Percentiles rank a stretch among this genome's conserved stretches.
phyloP scores from a whole-genome alignment of 1,140 invertebrate species.

The Sarcophaga peregrina region DNA sequence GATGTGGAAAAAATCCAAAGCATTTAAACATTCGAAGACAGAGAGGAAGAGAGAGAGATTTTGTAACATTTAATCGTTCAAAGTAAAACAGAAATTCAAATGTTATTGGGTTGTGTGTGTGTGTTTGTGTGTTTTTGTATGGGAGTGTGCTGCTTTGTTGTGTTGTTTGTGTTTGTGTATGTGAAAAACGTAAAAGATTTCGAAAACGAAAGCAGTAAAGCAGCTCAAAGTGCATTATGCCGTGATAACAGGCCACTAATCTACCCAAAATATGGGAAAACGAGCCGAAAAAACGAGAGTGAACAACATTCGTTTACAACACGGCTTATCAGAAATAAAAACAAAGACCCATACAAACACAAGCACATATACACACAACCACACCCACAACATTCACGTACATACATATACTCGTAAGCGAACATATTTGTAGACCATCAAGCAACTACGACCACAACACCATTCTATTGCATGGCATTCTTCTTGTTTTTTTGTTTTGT shows the following conservation, averaged over 20 bases:
- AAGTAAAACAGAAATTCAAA: neutral
- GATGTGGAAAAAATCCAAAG: neutral
- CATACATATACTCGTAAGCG: too few relatives aligned
- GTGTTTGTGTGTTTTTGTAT: neutral
- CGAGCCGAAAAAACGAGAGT: neutral
- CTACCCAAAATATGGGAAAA: constrained; percentile 38
- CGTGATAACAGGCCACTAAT: constrained; percentile 47
- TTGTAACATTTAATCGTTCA: constrained; percentile 17
- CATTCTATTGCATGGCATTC: too few relatives aligned
- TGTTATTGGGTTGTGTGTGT: neutral
- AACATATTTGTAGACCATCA: too few relatives aligned
- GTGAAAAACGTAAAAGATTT: neutral
- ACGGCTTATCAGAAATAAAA: constrained; percentile 23
- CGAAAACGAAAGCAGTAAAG: neutral
- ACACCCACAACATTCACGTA: neutral
- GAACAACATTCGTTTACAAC: neutral
- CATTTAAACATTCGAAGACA: neutral
- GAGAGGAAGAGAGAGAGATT: neutral
- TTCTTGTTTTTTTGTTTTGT: too few relatives aligned
- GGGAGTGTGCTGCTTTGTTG: neutral
- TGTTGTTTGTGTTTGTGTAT: neutral
- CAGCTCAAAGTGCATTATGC: constrained; percentile 44
- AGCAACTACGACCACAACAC: too few relatives aligned
- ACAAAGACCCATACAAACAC: constrained; percentile 1
- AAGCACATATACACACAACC: neutral